A percentile compares a stretch with the other conserved stretches of the same genome.
Evolutionary conservation across 2,797 vertebrate species (phyloP).

Genomic region (Amniataba percoides): DNA sequence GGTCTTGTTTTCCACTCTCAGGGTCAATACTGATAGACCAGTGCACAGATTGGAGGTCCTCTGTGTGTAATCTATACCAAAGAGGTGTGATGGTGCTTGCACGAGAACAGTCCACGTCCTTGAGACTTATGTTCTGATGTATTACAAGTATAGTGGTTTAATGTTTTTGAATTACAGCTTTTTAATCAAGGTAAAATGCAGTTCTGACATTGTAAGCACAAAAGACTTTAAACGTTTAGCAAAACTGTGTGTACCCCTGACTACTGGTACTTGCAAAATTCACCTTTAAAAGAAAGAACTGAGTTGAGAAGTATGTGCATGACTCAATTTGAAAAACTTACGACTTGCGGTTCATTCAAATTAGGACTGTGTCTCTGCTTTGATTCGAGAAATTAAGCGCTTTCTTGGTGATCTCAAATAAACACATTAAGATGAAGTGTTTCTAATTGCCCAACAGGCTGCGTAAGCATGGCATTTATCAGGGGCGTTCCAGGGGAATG

Average conservation of each 20-base stretch:
- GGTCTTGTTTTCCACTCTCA: constrained; percentile 77
- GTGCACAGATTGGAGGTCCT: constrained; percentile 66
- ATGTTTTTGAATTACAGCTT: constrained; percentile 21
- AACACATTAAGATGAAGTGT: constrained; percentile 27
- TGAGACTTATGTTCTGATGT: constrained; percentile 24
- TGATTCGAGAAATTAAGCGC: constrained; percentile 27
- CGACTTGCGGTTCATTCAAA: constrained; percentile 25
- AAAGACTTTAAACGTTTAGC: neutral
- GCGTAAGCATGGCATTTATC: constrained; percentile 22
- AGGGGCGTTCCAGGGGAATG: constrained; percentile 19
- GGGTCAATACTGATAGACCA: constrained; percentile 82
- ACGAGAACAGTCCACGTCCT: constrained; percentile 33
- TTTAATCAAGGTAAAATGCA: constrained; percentile 9
- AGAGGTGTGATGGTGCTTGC: constrained; percentile 52
- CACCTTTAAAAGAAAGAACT: neutral
- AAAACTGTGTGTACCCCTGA: neutral
- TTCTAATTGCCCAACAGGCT: constrained; percentile 45
- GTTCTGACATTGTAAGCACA: neutral
- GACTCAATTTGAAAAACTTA: neutral
- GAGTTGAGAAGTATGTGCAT: constrained; percentile 10
- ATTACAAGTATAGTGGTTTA: neutral
- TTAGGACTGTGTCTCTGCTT: constrained; percentile 4
- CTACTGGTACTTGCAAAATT: neutral
- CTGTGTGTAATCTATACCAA: constrained; percentile 58
- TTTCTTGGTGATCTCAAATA: constrained; percentile 24